Percentiles rank a stretch among this genome's conserved stretches.
Conservation (phyloP, 2,113 vertebrate species). For the Gila orcuttii region DNA sequence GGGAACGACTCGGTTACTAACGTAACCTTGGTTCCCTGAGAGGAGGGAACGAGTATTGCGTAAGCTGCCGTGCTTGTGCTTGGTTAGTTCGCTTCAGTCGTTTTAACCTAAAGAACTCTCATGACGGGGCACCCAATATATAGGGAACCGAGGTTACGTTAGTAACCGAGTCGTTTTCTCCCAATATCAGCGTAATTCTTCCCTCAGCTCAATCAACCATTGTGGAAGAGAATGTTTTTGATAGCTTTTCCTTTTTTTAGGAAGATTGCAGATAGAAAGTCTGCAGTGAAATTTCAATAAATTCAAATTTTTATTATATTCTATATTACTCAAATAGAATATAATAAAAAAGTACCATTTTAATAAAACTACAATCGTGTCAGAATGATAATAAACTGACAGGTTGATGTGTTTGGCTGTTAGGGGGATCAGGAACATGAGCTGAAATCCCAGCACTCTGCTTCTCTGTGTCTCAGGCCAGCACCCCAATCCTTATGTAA, state of each 20-base stretch:
- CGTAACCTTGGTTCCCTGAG: too few species aligned
- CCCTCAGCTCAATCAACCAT: background rate
- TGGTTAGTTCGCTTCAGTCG: too few species aligned
- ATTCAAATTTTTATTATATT: too few species aligned
- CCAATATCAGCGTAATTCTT: background rate
- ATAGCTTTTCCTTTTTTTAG: background rate
- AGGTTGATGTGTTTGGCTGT: background rate
- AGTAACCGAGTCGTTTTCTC: too few species aligned
- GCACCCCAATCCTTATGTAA: constrained; percentile 50
- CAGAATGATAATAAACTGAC: background rate
- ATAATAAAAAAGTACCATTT: background rate
- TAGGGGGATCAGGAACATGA: background rate
- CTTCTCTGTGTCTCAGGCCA: constrained; percentile 36
- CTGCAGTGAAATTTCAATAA: background rate
- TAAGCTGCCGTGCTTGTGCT: too few species aligned
- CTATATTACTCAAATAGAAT: too few species aligned
- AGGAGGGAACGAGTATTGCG: too few species aligned
- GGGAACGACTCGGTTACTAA: too few species aligned
- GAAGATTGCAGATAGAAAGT: background rate
- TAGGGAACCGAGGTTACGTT: too few species aligned
- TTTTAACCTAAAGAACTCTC: too few species aligned
- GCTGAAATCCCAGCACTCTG: constrained; percentile 27
- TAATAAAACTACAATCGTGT: background rate
- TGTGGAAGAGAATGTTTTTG: background rate
- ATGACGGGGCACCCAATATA: too few species aligned